These are phyloP conservation scores for Nudaria mundana DNA, from an alignment of 2,888 invertebrate species.

Conservation along the genomic window DNA sequence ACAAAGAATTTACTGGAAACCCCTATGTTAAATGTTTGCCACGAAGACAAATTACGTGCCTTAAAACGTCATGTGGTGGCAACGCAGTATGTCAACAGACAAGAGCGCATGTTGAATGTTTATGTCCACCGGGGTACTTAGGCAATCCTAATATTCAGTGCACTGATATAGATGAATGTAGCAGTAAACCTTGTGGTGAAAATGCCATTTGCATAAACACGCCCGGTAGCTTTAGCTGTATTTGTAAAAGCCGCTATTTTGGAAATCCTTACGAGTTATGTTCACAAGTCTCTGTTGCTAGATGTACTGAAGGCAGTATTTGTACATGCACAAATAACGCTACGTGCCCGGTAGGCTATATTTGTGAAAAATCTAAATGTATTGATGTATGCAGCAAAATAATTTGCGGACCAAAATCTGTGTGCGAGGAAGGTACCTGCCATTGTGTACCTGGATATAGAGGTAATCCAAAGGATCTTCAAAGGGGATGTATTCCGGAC, in stretches of 20 bases:
- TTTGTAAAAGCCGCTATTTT: conserved; percentile 90
- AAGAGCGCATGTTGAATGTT: conserved; percentile 87
- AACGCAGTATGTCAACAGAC: conserved; percentile 91
- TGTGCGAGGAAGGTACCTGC: conserved; percentile 90
- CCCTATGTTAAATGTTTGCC: conserved; percentile 91
- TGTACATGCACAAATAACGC: conserved; percentile 87
- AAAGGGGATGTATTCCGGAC: conserved; percentile 85
- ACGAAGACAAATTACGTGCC: conserved; percentile 86
- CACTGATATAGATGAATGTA: conserved; percentile 91
- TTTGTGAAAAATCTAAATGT: conserved; percentile 88
- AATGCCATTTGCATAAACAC: conserved; percentile 96
- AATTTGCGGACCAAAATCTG: conserved; percentile 90
- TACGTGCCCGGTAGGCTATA: conserved; percentile 88
- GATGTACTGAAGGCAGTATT: conserved; percentile 85
- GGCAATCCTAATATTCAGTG: conserved; percentile 95
- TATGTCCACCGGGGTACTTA: conserved; percentile 90
- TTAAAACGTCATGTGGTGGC: conserved; percentile 86
- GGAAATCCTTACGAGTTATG: conserved; percentile 95
- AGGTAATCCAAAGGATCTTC: conserved; percentile 87
- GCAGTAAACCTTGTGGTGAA: conserved; percentile 88
- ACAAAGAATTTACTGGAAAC: conserved; percentile 92
- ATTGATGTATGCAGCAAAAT: conserved; percentile 88
- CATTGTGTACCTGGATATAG: conserved; percentile 88
- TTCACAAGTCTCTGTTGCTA: conserved; percentile 84
- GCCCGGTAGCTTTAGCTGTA: conserved; percentile 93